Conservation (phyloP, 2,797 vertebrate genomes). For the Triplophysa yarkandensis region DNA sequence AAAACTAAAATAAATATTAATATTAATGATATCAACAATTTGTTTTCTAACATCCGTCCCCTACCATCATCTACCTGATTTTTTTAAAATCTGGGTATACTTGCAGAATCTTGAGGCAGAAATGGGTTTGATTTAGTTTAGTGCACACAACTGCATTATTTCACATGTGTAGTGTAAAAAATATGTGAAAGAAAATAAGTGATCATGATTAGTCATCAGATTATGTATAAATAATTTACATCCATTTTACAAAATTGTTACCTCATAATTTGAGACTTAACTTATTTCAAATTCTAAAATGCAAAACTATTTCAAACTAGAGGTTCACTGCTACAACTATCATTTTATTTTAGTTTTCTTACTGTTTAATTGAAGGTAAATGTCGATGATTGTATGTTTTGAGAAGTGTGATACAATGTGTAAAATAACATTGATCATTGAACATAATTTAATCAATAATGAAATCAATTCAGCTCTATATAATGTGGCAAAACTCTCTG, state of each 20-base stretch:
- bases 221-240: background rate
- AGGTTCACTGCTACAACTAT: background rate
- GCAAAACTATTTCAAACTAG: background rate
- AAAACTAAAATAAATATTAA: no score
- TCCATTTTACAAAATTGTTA: background rate
- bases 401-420: conserved; percentile 8
- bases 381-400: conserved; percentile 15
- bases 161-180: background rate
- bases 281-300: background rate
- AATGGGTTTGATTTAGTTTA: background rate
- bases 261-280: background rate
- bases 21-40: no score
- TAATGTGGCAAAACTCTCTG: background rate
- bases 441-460: conserved; percentile 1
- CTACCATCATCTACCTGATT: no score
- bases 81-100: background rate
- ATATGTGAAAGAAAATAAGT: background rate
- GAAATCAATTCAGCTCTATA: background rate
- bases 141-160: background rate
- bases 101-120: background rate
- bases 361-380: conserved; percentile 12
- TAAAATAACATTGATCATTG: conserved; percentile 31
- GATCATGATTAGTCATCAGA: conserved; percentile 11
- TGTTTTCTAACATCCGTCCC: no score
- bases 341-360: background rate